phyloP scores from a whole-genome alignment of 2,888 invertebrate species.

The Apantesis nais region DNA sequence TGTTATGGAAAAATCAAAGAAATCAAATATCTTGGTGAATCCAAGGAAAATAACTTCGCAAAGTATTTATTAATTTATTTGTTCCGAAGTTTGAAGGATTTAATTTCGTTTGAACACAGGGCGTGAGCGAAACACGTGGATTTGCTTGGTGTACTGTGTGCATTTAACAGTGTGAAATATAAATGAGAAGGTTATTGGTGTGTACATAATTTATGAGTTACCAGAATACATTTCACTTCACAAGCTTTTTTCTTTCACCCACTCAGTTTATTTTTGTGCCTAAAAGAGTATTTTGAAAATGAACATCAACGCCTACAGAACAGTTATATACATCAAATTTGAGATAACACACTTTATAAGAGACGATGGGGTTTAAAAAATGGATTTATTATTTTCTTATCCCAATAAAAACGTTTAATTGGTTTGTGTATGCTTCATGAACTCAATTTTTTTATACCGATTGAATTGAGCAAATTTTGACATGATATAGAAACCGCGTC shows the following conservation, averaged over 20 bases:
- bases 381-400: neutral
- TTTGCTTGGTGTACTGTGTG: slow-evolving; percentile 2
- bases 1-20: slow-evolving; percentile 4
- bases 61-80: slow-evolving; percentile 23
- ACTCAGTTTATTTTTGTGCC: neutral
- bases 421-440: too few relatives aligned
- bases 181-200: neutral
- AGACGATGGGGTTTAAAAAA: neutral
- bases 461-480: too few relatives aligned
- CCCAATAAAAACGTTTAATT: too few relatives aligned
- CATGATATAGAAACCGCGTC: neutral
- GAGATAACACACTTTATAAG: neutral
- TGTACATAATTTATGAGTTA: slow-evolving; percentile 10
- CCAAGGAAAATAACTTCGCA: slow-evolving; percentile 16
- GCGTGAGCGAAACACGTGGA: slow-evolving; percentile 21
- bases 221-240: neutral
- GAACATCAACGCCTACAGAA: neutral
- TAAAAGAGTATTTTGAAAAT: neutral
- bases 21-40: slow-evolving; percentile 22
- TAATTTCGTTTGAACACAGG: slow-evolving; percentile 18
- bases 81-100: slow-evolving; percentile 16
- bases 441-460: too few relatives aligned
- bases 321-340: neutral
- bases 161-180: neutral
- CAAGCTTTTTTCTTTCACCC: neutral